Evolutionary conservation across 2,888 invertebrate species (phyloP).

Genomic region (Apotomis betuletana): DNA sequence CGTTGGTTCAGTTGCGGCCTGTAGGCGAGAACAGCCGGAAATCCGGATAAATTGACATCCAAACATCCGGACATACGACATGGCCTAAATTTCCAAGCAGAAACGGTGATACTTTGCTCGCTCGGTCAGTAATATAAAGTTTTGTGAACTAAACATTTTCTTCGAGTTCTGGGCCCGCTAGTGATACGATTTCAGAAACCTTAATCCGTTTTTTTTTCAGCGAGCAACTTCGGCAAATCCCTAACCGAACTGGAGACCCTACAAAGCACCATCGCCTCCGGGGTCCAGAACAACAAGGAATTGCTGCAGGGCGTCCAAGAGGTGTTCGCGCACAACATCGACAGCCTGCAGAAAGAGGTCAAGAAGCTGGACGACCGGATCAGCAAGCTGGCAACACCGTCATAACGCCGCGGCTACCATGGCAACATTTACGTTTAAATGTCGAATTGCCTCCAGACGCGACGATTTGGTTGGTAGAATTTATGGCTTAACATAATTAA

Average conservation of each 20-base stretch:
- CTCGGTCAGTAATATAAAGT: too few species aligned
- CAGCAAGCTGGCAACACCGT: conserved; percentile 80
- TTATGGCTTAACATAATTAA: too few species aligned
- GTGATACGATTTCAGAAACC: neutral
- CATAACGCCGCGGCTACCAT: conserved; percentile 50
- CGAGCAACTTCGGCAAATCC: conserved; percentile 93
- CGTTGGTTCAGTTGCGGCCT: too few species aligned
- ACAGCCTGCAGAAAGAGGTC: conserved; percentile 90
- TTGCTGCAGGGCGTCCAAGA: conserved; percentile 91
- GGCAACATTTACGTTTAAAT: conserved; percentile 18
- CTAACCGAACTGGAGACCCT: conserved; percentile 91
- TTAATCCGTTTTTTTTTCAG: conserved; percentile 71
- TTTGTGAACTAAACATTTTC: too few species aligned
- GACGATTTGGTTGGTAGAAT: too few species aligned
- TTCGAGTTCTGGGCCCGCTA: too few species aligned
- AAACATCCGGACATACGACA: too few species aligned
- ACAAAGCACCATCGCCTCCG: conserved; percentile 87
- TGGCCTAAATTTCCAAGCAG: too few species aligned
- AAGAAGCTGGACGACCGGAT: conserved; percentile 89
- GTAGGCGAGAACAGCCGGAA: too few species aligned
- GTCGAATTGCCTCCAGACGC: neutral
- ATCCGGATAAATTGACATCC: too few species aligned
- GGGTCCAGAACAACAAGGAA: conserved; percentile 90
- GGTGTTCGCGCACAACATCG: conserved; percentile 90
- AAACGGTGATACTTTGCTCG: too few species aligned